These are phyloP conservation scores for Odocoileus hemionus DNA, from an alignment of 2,113 vertebrate genomes.

Conservation along the genomic window DNA sequence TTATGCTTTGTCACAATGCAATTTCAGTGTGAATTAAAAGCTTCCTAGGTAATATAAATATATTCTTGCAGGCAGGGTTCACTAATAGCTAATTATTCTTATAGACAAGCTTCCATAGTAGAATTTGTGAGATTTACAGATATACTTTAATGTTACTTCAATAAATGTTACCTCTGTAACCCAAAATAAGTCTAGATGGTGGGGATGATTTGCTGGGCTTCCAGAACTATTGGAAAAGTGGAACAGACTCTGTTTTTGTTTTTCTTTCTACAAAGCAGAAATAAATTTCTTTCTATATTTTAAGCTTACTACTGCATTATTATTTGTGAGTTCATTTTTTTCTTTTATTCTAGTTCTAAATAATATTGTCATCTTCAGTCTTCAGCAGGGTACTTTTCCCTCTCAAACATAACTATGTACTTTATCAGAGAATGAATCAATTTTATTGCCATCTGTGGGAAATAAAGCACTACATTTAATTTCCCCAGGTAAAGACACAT, in stretches of 20 bases:
- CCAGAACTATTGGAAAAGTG: neutral
- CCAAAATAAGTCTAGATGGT: neutral
- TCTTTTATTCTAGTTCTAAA: neutral
- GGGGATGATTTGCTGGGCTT: neutral
- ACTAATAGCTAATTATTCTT: conserved; percentile 30
- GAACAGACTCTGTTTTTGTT: neutral
- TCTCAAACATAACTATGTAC: neutral
- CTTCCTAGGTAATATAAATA: conserved; percentile 8
- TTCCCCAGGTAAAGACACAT: neutral
- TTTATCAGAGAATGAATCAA: neutral
- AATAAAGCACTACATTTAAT: neutral
- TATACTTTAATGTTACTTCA: neutral
- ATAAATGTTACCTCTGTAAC: neutral
- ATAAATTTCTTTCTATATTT: neutral
- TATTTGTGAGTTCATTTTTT: neutral
- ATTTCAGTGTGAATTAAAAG: conserved; percentile 14
- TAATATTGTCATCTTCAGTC: neutral
- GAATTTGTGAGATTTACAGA: neutral
- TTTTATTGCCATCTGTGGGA: neutral
- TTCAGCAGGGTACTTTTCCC: neutral
- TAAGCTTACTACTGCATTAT: neutral
- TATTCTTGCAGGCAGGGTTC: neutral
- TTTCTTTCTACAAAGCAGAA: neutral
- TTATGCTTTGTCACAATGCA: conserved; percentile 7
- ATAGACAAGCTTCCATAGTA: neutral